phyloP scores from a whole-genome alignment of 2,113 vertebrate genomes.

The Hemichromis elongatus region DNA sequence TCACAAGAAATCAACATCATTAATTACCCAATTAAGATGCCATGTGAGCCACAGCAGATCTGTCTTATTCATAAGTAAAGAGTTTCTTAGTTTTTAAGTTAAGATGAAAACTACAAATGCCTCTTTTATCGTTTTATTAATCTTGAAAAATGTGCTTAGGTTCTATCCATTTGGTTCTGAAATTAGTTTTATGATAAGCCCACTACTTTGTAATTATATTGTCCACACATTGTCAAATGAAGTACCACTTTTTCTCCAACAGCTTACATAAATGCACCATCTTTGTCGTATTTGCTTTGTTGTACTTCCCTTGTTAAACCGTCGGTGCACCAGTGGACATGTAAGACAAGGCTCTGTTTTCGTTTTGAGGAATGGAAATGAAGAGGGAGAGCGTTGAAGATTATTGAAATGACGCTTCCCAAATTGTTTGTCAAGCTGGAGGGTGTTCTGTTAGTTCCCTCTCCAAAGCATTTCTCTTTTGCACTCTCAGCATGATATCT shows the following conservation, averaged over 20 bases:
- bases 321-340: slow-evolving; percentile 1
- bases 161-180: not conserved
- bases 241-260: not conserved
- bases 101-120: not conserved
- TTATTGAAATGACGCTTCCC: slow-evolving; percentile 21
- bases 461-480: slow-evolving; percentile 15
- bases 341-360: slow-evolving; percentile 17
- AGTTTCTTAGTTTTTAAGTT: not conserved
- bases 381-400: not conserved
- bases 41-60: not conserved
- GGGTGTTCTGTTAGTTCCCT: slow-evolving; percentile 18
- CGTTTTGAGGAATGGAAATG: slow-evolving; percentile 18
- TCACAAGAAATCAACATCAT: not conserved
- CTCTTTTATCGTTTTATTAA: not conserved
- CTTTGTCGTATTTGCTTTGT: not conserved
- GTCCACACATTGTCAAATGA: not conserved
- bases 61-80: not conserved
- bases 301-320: not conserved
- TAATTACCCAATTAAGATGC: not conserved
- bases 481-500: slow-evolving; percentile 2
- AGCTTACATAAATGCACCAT: not conserved
- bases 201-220: not conserved
- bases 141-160: not conserved
- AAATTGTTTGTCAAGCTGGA: slow-evolving; percentile 28
- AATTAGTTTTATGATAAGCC: not conserved